phyloP scores from a whole-genome alignment of 2,797 vertebrate species.

The Numenius phaeopus region DNA sequence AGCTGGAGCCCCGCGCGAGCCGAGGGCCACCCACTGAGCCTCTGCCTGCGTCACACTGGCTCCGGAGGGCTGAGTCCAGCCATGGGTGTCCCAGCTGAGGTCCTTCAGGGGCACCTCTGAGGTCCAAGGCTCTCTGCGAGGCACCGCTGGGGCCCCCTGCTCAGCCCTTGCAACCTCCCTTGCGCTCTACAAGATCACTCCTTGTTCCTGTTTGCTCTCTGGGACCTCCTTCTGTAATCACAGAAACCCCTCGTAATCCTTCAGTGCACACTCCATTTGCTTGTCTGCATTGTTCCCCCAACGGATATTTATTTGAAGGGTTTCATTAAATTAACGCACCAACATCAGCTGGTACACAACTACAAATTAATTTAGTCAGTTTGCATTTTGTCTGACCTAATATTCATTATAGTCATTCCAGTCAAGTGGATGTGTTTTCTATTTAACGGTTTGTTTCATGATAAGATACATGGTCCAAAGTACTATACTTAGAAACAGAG shows the following conservation, averaged over 20 bases:
- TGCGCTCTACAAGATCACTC: background rate
- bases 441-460: conserved; percentile 28
- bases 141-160: accelerated
- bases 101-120: background rate
- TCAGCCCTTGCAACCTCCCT: background rate
- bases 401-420: conserved; percentile 43
- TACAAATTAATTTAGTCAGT: conserved; percentile 56
- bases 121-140: background rate
- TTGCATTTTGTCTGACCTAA: conserved; percentile 65
- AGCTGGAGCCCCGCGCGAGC: background rate
- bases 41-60: accelerated
- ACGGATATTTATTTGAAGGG: conserved; percentile 29
- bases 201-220: background rate
- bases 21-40: conserved; percentile 26
- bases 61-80: background rate
- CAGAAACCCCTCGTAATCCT: background rate
- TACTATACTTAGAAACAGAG: conserved; percentile 53
- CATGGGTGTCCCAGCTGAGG: background rate
- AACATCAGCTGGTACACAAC: conserved; percentile 40
- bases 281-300: background rate
- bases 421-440: conserved; percentile 47
- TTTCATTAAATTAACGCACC: conserved; percentile 60
- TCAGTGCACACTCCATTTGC: background rate
- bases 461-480: conserved; percentile 71
- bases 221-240: background rate